These are phyloP conservation scores for Micromys minutus DNA, from an alignment of 2,113 vertebrate species.

Conservation along the genomic window DNA sequence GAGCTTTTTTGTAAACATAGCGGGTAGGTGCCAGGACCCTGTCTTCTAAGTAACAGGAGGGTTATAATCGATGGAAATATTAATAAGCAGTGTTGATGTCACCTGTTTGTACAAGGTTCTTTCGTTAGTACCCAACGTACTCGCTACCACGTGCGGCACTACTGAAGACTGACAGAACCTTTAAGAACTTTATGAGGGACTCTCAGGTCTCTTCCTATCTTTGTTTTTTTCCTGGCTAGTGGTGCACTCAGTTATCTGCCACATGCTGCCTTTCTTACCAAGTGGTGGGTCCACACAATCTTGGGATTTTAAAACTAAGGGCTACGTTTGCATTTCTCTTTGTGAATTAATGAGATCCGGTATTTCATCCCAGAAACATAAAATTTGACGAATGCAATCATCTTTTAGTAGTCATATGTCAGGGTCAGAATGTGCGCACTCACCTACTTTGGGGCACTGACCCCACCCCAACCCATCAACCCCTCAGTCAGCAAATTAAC, in stretches of 20 bases:
- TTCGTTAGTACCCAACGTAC: neutral
- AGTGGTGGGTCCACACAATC: neutral
- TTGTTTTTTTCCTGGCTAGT: neutral
- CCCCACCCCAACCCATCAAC: neutral
- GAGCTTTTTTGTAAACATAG: neutral
- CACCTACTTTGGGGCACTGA: neutral
- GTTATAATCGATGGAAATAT: neutral
- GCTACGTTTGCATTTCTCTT: neutral
- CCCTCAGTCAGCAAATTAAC: slow-evolving; percentile 33
- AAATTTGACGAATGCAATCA: neutral
- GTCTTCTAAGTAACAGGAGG: neutral
- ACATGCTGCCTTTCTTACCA: neutral
- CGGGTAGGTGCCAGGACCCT: neutral
- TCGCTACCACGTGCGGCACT: neutral
- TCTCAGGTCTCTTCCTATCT: neutral
- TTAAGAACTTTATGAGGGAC: neutral
- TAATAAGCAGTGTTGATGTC: neutral
- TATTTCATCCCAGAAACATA: neutral
- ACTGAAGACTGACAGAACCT: neutral
- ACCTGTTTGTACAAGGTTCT: neutral
- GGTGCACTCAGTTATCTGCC: neutral
- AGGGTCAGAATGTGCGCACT: neutral
- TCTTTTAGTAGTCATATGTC: slow-evolving; percentile 16
- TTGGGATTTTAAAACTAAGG: neutral
- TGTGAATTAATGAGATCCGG: neutral